Evolutionary conservation across 2,113 vertebrate species (phyloP), one percentile per base, ranked within the genome.

Genomic region (Hypomesus transpacificus): DNA sequence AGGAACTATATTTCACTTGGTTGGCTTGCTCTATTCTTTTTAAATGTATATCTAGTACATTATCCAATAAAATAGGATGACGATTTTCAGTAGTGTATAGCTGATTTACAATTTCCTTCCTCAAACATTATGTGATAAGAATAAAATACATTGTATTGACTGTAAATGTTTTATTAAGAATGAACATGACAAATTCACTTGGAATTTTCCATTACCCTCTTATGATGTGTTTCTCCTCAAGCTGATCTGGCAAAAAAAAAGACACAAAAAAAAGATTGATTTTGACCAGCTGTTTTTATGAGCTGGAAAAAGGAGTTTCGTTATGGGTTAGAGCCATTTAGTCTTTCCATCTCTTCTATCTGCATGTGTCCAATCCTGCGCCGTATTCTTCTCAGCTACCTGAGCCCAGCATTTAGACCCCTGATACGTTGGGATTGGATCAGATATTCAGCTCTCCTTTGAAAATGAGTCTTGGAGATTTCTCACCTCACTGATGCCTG

Each of bases 401-500:
- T 8, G 13, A 75, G 75, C 62, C 22, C 57, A 75, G 51, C 70
- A 64, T 76, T 69, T 68, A 76, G 76, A 81, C 50, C 14, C 18
- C 3, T 22, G 18, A 46, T 31, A 66, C 58, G 22, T 18, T 51
- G 66, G 63, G 71, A 74, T 22, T 70, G 63, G 20, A 66, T 79
- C 58, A 75, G 65, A 78, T 83, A 80, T 73, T n/a, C 34, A 76
- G 66, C 3, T 16, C 58, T 51, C n/a, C 61, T 77, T 60, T 80
- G 46, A 70, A 72, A 77, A 70, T 50, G 17, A 70, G 65, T 22
- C 51, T 31, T 53, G 39, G 64, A 76, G 61, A 68, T 77, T 75
- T 80, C 57, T 65, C 71, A 73, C 34, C 39, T 51, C 31, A 62
- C 58, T 54, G 20, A n/a, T 68, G 79, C 72, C 61, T 84, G 16